Evolutionary conservation across 2,797 vertebrate species (phyloP).

Genomic region (Liparis tanakae): DNA sequence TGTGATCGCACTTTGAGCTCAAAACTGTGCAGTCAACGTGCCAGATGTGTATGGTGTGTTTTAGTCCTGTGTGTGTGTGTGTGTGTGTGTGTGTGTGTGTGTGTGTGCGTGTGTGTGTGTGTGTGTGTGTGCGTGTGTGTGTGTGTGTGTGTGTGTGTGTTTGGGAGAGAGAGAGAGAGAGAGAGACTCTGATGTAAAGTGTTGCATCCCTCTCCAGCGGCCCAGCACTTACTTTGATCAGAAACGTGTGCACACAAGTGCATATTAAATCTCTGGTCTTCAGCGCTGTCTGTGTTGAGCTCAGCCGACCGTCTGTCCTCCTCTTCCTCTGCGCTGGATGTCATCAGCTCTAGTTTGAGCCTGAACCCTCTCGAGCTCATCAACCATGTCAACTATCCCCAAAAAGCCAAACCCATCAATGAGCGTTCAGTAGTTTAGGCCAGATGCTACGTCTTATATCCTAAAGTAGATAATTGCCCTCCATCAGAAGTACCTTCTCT

Average conservation of each 20-base stretch:
- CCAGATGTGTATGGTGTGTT: constrained; percentile 5
- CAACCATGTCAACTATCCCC: constrained; percentile 33
- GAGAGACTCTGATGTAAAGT: constrained; percentile 28
- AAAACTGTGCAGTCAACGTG: background rate
- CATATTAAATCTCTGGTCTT: constrained; percentile 21
- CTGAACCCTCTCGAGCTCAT: constrained; percentile 10
- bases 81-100: background rate
- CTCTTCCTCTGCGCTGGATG: constrained; percentile 43
- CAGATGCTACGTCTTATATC: constrained; percentile 39
- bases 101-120: constrained; percentile 18
- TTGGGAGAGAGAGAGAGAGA: background rate
- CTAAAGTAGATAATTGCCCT: constrained; percentile 68
- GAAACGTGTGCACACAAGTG: constrained; percentile 3
- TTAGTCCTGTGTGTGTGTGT: too few relatives aligned
- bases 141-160: too few relatives aligned
- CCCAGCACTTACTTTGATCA: constrained; percentile 40
- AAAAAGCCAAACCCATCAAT: constrained; percentile 22
- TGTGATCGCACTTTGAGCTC: background rate
- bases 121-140: constrained; percentile 1
- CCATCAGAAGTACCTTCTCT: constrained; percentile 62
- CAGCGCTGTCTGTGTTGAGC: constrained; percentile 27
- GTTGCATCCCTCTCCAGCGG: constrained; percentile 26
- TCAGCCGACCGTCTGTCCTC: constrained; percentile 17
- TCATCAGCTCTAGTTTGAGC: constrained; percentile 49
- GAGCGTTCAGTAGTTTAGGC: constrained; percentile 55